Evolutionary conservation across 2,888 invertebrate species (phyloP), one percentile per base, ranked within the genome.

Genomic region (Junonia oenone): DNA sequence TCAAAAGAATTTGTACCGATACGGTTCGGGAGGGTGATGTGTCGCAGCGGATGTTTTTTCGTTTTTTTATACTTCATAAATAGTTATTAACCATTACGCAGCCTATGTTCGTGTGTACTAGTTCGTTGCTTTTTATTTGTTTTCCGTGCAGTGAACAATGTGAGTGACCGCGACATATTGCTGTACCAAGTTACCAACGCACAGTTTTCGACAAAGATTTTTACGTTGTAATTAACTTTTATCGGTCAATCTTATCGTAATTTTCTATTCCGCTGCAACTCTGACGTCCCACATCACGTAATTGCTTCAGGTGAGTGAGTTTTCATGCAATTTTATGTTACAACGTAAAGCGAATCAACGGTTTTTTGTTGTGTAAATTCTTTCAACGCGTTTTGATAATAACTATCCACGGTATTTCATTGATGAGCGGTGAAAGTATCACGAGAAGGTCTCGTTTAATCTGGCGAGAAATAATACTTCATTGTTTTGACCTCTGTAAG

Each of bases 241-340:
- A 74, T 71, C 75, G 62, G 53, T 62, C 58, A 72, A 66, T 71
- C 70, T 79, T 81, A 81, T 76, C 77, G 67, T 68, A 72, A 73
- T 67, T 71, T 69, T 64, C 78, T 77, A 75, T 78, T 80, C 73
- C 67, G 69, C 72, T 69, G 72, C 66, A 68, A 69, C 72, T 55
- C 35, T 45, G 71, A 73, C 73, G 70, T 73, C 65, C 59, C 59
- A 63, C 61, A 68, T 58, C 67, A 70, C 73, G 66, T 75, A 75
- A 73, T 71, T 68, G 65, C 62, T 59, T 58, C 67, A 75, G 79
- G 84, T 84, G 66, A 82, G 81, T 61, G 48, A 46, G 50, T 61
- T 58, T 43, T 35, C 38, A 14, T 64, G 46, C 52, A 59, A 59
- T 61, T 69, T 63, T 69, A 67, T 57, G 64, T 67, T 68, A 68